phyloP scores from a whole-genome alignment of 1,140 invertebrate genomes.

The Cydia strobilella region DNA sequence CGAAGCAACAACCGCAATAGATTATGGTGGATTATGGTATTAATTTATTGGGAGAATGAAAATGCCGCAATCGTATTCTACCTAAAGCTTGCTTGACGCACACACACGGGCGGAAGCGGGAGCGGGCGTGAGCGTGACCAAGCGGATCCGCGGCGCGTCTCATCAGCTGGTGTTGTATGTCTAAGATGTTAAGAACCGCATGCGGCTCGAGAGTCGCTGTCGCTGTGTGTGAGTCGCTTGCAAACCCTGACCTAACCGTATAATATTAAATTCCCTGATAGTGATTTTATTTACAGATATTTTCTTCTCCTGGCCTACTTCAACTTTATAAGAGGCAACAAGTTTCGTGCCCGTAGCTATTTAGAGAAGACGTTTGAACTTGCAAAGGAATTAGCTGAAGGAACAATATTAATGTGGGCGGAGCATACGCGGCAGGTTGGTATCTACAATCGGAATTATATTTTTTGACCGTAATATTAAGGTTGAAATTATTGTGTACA shows the following conservation, averaged over 20 bases:
- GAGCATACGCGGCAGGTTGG: constrained; percentile 53
- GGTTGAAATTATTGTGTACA: not conserved
- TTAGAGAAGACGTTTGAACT: constrained; percentile 44
- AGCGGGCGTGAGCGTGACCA: no score
- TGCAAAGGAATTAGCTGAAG: constrained; percentile 39
- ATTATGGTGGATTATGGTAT: no score
- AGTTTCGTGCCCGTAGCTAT: constrained; percentile 47
- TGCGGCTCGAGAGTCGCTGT: not conserved
- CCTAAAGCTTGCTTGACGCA: no score
- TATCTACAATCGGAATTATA: constrained; percentile 5
- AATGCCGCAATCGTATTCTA: not conserved
- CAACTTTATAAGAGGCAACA: constrained; percentile 55
- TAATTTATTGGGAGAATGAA: no score
- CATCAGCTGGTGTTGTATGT: no score
- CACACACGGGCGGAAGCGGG: no score
- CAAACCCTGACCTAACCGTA: not conserved
- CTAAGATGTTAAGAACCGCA: not conserved
- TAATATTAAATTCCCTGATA: not conserved
- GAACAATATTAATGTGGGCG: constrained; percentile 45
- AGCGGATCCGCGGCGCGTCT: no score
- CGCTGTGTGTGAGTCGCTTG: no score
- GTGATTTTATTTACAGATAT: constrained; percentile 55
- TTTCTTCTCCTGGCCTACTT: constrained; percentile 69
- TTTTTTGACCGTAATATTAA: not conserved
- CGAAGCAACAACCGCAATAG: no score